Evolutionary conservation across 2,113 vertebrate species (phyloP), one percentile per base, ranked within the genome.

Genomic region (Callipepla squamata): DNA sequence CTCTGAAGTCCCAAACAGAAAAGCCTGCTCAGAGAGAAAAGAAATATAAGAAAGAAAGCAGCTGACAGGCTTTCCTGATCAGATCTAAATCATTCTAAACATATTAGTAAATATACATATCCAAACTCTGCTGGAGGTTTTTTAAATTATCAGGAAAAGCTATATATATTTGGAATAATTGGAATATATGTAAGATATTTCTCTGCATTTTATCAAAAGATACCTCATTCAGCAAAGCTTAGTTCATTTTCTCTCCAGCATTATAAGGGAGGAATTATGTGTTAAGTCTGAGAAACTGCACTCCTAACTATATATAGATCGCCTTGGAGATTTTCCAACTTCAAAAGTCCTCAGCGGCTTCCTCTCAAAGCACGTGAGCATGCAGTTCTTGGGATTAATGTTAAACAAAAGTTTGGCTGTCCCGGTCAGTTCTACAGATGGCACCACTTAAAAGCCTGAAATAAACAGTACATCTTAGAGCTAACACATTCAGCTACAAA

Each of bases 281-380:
- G 44, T 0, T 58, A 73, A 66, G 77, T 93, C 83, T 80, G 77
- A 91, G 73, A 92, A 96, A 88, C 21, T 76, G 53, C 47, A 69
- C 63, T 77, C 34, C 34, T 84, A 82, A 59, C 89, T 93, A 94
- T 85, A 94, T 70, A 82, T 70, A 87, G 85, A 87, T 67, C n/a
- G 23, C 47, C 72, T 55, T 78, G 87, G 87, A 87, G 23, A 84
- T 79, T 91, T 96, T 94, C 92, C 94, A 95, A 85, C 9, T 85
- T 93, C 79, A n/a, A 40, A 93, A 96, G 81, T 77, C 76, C 87
- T 81, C 70, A 92, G 76, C 53, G 73, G 66, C 80, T 96, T 92
- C 85, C 85, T 75, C 79, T 80, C n/a, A 91, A 68, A 90, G 32
- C 50, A 68, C 81, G 65, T 25, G 63, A 90, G 42, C 70, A 89